phyloP scores from a whole-genome alignment of 1,140 invertebrate species.

The Luehdorfia chinensis region DNA sequence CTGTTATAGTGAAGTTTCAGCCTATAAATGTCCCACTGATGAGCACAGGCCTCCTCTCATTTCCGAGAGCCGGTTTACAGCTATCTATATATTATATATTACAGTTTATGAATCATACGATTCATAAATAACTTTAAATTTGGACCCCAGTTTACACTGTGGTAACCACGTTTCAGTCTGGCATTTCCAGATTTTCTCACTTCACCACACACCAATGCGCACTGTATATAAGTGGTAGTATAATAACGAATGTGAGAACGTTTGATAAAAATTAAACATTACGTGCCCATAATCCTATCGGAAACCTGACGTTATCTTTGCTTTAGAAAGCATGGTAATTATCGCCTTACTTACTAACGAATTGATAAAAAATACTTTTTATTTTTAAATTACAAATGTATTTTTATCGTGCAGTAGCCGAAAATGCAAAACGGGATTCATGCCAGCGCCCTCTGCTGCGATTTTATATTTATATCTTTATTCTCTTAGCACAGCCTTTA shows the following conservation, averaged over 20 bases:
- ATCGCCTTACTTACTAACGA: slow-evolving; percentile 13
- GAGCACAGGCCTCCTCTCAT: no score
- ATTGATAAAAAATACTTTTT: slow-evolving; percentile 12
- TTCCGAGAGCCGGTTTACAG: no score
- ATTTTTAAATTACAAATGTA: slow-evolving; percentile 14
- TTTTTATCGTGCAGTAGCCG: slow-evolving; percentile 32
- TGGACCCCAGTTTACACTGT: no score
- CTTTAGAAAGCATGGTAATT: slow-evolving; percentile 12
- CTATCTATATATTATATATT: no score
- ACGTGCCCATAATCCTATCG: slow-evolving; percentile 5
- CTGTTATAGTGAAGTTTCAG: no score
- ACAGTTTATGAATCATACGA: no score
- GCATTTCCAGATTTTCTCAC: no score
- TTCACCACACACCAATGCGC: no score
- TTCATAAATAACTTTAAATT: no score
- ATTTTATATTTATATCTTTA: slow-evolving; percentile 31
- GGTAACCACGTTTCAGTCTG: no score
- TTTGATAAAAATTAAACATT: neutral
- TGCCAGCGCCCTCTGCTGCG: slow-evolving; percentile 27
- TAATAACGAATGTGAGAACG: neutral
- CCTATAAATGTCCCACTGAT: no score
- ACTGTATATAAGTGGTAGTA: no score
- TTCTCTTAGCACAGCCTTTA: slow-evolving; percentile 35
- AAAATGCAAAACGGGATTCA: slow-evolving; percentile 38
- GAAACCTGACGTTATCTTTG: slow-evolving; percentile 10